Conservation (phyloP, 2,113 vertebrate genomes). For the Bambusicola thoracicus region DNA sequence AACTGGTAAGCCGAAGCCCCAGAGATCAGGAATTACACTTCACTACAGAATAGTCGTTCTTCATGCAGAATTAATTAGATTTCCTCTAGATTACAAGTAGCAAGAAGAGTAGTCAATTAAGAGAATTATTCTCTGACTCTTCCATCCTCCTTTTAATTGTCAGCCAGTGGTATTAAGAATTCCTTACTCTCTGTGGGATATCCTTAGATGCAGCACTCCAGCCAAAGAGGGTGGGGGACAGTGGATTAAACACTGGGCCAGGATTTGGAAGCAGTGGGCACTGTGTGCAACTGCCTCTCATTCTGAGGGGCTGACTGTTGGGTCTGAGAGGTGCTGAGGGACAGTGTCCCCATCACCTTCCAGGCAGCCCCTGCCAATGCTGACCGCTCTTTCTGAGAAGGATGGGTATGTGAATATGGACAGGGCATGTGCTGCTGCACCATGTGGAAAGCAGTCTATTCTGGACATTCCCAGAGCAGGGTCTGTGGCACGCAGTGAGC, state of each 20-base stretch:
- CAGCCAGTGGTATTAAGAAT: not conserved
- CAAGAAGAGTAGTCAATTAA: conserved; percentile 47
- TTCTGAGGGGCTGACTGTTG: not conserved
- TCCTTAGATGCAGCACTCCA: not conserved
- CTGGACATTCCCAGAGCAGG: not conserved
- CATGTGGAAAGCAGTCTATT: not conserved
- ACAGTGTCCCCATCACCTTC: no score
- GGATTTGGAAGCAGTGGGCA: not conserved
- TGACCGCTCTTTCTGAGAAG: no score
- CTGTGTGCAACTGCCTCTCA: fast-evolving
- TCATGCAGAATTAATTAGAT: conserved; percentile 70
- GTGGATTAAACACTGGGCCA: not conserved
- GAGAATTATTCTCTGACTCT: conserved; percentile 52
- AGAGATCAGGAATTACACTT: conserved; percentile 58
- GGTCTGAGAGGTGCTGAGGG: not conserved
- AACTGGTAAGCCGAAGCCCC: conserved; percentile 40
- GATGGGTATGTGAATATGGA: fast-evolving
- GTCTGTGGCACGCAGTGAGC: no score
- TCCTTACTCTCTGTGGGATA: not conserved
- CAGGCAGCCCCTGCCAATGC: no score
- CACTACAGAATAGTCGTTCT: conserved; percentile 13
- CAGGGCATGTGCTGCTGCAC: not conserved
- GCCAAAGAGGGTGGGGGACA: not conserved
- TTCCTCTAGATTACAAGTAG: conserved; percentile 58
- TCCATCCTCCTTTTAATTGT: conserved; percentile 25